Conservation (phyloP, 2,113 vertebrate genomes). For the Sarotherodon lohbergeri region DNA sequence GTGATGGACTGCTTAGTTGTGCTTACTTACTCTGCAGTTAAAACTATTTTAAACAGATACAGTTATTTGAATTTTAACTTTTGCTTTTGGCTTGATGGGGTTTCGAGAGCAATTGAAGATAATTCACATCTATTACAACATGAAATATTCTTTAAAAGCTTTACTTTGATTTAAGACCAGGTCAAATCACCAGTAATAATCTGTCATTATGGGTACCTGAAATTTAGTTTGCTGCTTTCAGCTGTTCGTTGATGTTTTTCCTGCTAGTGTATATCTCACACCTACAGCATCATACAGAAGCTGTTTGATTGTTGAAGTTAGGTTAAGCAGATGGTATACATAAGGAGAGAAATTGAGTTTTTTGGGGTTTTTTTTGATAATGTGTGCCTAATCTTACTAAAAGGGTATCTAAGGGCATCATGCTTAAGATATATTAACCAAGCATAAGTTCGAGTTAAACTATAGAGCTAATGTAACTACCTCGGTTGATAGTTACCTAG, state of each 20-base stretch:
- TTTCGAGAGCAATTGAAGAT: neutral
- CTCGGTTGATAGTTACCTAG: neutral
- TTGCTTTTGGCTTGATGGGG: accelerated
- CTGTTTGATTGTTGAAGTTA: neutral
- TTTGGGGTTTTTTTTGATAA: neutral
- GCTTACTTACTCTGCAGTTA: neutral
- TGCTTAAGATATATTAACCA: neutral
- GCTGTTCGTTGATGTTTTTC: neutral
- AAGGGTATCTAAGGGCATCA: neutral
- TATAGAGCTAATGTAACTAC: neutral
- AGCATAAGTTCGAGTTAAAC: neutral
- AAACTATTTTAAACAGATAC: neutral
- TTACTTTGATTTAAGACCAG: neutral
- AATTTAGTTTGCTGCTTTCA: neutral
- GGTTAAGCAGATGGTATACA: neutral
- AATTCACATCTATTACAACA: neutral
- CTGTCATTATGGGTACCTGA: neutral
- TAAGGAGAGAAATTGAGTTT: neutral
- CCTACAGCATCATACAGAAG: neutral
- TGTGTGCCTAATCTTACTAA: neutral
- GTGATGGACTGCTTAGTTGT: neutral
- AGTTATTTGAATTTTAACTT: neutral
- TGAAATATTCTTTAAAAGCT: neutral
- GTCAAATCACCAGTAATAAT: neutral
- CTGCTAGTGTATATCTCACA: neutral